These are phyloP conservation scores for Scomber japonicus DNA, from an alignment of 2,113 vertebrate species.

Conservation along the genomic window DNA sequence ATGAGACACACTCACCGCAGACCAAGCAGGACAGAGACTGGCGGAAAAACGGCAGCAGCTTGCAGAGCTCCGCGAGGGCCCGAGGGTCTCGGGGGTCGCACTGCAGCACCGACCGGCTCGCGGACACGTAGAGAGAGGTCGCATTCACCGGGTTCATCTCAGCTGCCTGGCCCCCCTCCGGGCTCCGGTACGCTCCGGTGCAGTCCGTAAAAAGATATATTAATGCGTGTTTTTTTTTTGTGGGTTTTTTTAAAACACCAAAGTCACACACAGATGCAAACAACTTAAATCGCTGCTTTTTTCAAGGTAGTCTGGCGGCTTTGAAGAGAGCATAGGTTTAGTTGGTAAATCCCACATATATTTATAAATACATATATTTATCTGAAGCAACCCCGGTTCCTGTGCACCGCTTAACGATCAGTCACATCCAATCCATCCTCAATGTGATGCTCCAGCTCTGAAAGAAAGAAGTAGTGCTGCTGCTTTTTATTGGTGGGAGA, in stretches of 20 bases:
- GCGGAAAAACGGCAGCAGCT: conserved; percentile 96
- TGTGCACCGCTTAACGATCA: too few relatives aligned
- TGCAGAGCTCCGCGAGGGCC: conserved; percentile 94
- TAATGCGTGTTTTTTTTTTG: not conserved
- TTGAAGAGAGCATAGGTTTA: conserved; percentile 64
- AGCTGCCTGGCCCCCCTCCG: conserved; percentile 85
- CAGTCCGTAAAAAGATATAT: conserved; percentile 41
- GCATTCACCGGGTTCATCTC: conserved; percentile 99
- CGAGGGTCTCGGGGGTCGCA: conserved; percentile 97
- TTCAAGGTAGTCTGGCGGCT: conserved; percentile 65
- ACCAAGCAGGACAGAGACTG: conserved; percentile 97
- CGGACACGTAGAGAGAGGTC: conserved; percentile 97
- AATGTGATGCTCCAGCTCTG: conserved; percentile 1
- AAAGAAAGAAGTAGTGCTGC: not conserved
- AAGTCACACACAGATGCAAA: conserved; percentile 37
- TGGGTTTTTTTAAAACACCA: conserved; percentile 39
- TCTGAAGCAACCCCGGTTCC: too few relatives aligned
- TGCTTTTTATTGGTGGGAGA: not conserved
- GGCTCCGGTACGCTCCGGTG: conserved; percentile 76
- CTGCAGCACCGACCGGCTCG: conserved; percentile 98
- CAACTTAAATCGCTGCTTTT: conserved; percentile 47
- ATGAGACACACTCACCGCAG: conserved; percentile 88
- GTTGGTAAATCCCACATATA: conserved; percentile 62
- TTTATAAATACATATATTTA: too few relatives aligned
- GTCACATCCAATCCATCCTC: conserved; percentile 74